phyloP scores from a whole-genome alignment of 2,113 vertebrate genomes.

The human region GRCh38 chr9:86741001-86741500 shows the following conservation, averaged over 20 bases:
- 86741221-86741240: not conserved
- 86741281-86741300: not conserved
- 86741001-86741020: not conserved
- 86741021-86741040: not conserved
- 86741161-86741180: not conserved
- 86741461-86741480: accelerated
- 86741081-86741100: not conserved
- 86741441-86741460: not conserved
- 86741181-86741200: not conserved
- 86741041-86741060: not conserved
- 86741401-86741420: not conserved
- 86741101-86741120: not conserved
- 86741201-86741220: not conserved
- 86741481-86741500: not conserved
- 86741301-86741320: not conserved
- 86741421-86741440: not conserved
- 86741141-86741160: not conserved
- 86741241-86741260: not conserved
- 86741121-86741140: not conserved
- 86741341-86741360: not conserved
- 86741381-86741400: not conserved
- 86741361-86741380: not conserved
- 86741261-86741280: not conserved
- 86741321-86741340: not conserved
- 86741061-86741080: not conserved